phyloP scores from a whole-genome alignment of 2,113 vertebrate genomes.

The Plotosus lineatus region DNA sequence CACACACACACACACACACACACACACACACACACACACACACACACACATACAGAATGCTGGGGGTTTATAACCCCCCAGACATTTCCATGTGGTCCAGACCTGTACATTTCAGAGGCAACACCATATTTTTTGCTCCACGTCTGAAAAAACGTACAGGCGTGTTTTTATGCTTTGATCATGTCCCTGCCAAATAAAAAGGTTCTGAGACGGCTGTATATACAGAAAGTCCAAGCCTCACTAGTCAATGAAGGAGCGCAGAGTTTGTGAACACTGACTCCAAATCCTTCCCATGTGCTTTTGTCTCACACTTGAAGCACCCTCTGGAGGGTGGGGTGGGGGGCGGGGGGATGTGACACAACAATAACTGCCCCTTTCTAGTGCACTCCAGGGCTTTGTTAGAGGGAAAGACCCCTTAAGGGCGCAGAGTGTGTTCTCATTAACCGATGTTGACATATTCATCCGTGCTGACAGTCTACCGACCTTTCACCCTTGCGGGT shows the following conservation, averaged over 20 bases:
- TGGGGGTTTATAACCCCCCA: background rate
- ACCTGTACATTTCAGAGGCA: background rate
- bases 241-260: background rate
- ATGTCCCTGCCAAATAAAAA: constrained; percentile 27
- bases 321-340: background rate
- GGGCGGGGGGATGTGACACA: background rate
- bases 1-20: constrained; percentile 25
- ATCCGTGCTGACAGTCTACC: constrained; percentile 43
- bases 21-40: constrained; percentile 22
- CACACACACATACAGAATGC: constrained; percentile 26
- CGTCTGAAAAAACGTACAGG: background rate
- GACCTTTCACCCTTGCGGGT: constrained; percentile 43
- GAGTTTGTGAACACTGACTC: constrained; percentile 24
- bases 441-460: constrained; percentile 37
- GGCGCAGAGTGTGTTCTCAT: constrained; percentile 25
- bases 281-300: constrained; percentile 26
- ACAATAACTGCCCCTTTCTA: constrained; percentile 24
- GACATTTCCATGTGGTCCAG: constrained; percentile 17
- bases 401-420: constrained; percentile 1
- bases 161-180: background rate
- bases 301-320: background rate
- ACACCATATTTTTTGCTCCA: constrained; percentile 1
- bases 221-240: constrained; percentile 9
- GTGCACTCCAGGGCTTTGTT: constrained; percentile 21
- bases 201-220: constrained; percentile 5